phyloP scores from a whole-genome alignment of 2,888 invertebrate species.

The Therioaphis trifolii region DNA sequence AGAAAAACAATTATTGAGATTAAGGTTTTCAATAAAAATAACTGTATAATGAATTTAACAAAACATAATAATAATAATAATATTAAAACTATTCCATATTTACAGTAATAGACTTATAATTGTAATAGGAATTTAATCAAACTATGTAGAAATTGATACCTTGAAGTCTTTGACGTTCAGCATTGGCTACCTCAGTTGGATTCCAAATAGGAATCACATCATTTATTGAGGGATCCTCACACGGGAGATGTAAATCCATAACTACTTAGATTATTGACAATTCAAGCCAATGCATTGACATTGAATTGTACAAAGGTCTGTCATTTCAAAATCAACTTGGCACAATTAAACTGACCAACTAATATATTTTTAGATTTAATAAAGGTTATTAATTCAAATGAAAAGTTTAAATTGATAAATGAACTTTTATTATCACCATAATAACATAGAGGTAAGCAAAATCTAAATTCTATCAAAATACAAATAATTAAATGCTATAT shows the following conservation, averaged over 20 bases:
- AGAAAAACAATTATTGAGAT: too few species aligned
- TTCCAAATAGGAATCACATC: constrained; percentile 61
- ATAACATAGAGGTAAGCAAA: background rate
- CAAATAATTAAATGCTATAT: background rate
- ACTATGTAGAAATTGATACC: constrained; percentile 31
- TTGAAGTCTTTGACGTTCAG: constrained; percentile 54
- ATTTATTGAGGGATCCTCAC: constrained; percentile 40
- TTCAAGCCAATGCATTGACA: constrained; percentile 44
- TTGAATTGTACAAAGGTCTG: constrained; percentile 42
- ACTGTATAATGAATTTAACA: background rate
- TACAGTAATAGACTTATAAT: too few species aligned
- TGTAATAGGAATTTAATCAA: background rate
- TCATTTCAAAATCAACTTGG: constrained; percentile 62
- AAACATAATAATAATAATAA: background rate
- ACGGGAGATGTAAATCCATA: constrained; percentile 61
- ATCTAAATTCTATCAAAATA: background rate
- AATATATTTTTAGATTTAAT: constrained; percentile 49
- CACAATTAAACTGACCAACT: constrained; percentile 39
- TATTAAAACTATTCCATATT: background rate
- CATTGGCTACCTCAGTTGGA: constrained; percentile 44
- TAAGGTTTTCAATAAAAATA: background rate
- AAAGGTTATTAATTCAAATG: constrained; percentile 47
- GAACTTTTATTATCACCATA: background rate
- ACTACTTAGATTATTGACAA: constrained; percentile 32
- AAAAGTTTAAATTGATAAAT: background rate